Percentiles rank a stretch among this genome's conserved stretches.
phyloP scores from a whole-genome alignment of 1,140 invertebrate species.

The Holotrichia oblita region DNA sequence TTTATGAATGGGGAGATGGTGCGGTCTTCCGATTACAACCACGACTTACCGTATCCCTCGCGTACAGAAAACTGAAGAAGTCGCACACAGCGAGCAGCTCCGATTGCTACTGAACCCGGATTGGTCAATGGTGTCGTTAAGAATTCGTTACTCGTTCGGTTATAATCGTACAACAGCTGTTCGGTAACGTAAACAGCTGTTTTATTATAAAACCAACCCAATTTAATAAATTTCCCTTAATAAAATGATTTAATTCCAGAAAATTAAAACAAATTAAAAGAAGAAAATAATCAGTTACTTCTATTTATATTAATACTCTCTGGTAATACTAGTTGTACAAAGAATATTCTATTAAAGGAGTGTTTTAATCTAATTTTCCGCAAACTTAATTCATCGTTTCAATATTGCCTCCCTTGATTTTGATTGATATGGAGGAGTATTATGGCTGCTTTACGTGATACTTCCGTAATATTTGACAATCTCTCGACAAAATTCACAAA shows the following conservation, averaged over 20 bases:
- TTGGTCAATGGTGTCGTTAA: slow-evolving; percentile 44
- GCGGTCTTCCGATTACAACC: slow-evolving; percentile 35
- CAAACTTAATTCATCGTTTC: not conserved
- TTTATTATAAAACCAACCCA: slow-evolving; percentile 44
- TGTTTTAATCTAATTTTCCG: no score
- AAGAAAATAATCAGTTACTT: slow-evolving; percentile 13
- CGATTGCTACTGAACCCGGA: slow-evolving; percentile 28
- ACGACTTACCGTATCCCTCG: slow-evolving; percentile 2
- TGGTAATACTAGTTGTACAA: no score
- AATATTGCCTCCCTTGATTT: not conserved
- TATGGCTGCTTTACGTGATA: slow-evolving; percentile 14
- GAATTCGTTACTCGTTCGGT: slow-evolving; percentile 42
- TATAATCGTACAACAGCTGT: slow-evolving; percentile 49
- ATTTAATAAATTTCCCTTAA: not conserved
- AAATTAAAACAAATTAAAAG: not conserved
- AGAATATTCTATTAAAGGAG: no score
- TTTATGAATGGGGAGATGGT: slow-evolving; percentile 42
- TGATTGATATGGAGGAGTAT: not conserved
- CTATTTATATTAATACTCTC: no score
- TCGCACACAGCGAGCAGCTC: not conserved
- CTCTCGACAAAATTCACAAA: slow-evolving; percentile 59
- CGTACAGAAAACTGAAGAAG: slow-evolving; percentile 11
- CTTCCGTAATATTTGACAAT: slow-evolving; percentile 51
- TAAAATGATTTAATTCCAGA: not conserved
- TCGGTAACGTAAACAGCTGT: slow-evolving; percentile 48